Evolutionary conservation across 2,888 invertebrate genomes (phyloP).

Genomic region (Operophtera brumata): DNA sequence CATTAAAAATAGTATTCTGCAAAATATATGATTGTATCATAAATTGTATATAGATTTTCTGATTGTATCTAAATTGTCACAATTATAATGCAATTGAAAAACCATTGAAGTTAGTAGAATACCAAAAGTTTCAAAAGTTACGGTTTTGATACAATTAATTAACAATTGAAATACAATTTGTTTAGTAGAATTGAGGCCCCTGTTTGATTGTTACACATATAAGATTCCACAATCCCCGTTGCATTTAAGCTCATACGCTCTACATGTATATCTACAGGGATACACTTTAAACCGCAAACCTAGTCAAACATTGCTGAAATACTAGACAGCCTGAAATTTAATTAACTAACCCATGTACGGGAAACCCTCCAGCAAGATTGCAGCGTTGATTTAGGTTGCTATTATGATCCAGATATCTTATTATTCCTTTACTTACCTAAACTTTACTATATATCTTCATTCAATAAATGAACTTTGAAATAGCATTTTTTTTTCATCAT

Average conservation of each 20-base stretch:
- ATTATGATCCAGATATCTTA: conserved; percentile 27
- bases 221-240: not conserved
- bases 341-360: conserved; percentile 58
- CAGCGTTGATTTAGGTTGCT: conserved; percentile 48
- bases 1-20: too few relatives aligned
- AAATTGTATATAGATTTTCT: too few relatives aligned
- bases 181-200: too few relatives aligned
- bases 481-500: too few relatives aligned
- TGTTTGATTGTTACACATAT: too few relatives aligned
- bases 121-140: too few relatives aligned
- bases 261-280: not conserved
- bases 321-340: conserved; percentile 69
- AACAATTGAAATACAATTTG: too few relatives aligned
- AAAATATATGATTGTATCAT: too few relatives aligned
- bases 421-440: conserved; percentile 14
- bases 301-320: conserved; percentile 53
- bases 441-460: not conserved
- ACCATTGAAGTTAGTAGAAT: too few relatives aligned
- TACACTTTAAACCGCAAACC: conserved; percentile 20
- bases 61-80: too few relatives aligned
- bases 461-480: not conserved
- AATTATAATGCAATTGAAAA: too few relatives aligned
- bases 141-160: too few relatives aligned
- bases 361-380: conserved; percentile 45
- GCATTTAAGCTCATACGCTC: conserved; percentile 3